A percentile compares a stretch with the other conserved stretches of the same genome.
Evolutionary conservation across 1,140 invertebrate species (phyloP).

Genomic region (Scaptomyza pallida): DNA sequence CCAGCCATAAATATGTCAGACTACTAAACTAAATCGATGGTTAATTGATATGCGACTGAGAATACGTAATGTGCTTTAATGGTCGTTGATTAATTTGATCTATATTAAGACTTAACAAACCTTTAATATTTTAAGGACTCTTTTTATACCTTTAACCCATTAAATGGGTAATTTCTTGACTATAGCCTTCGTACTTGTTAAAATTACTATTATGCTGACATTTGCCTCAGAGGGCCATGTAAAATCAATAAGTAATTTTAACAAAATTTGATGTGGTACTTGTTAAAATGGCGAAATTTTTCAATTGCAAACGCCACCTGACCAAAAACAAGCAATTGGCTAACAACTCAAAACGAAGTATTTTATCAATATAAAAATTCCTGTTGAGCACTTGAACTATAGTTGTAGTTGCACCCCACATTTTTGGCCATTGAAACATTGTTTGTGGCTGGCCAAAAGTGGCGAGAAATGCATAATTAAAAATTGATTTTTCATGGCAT

Average conservation of each 20-base stretch:
- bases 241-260: constrained; percentile 30
- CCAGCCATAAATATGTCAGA: constrained; percentile 27
- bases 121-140: too few species aligned
- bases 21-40: background rate
- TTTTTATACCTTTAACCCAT: too few species aligned
- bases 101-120: too few species aligned
- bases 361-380: constrained; percentile 35
- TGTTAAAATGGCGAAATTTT: constrained; percentile 22
- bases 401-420: constrained; percentile 28
- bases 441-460: constrained; percentile 25
- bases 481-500: constrained; percentile 50
- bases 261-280: constrained; percentile 10
- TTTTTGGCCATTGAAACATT: constrained; percentile 25
- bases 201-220: background rate
- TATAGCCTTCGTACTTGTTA: too few species aligned
- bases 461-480: constrained; percentile 49
- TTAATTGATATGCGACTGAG: background rate
- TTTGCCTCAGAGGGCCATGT: constrained; percentile 10
- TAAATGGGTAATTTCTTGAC: too few species aligned
- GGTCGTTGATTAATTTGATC: too few species aligned
- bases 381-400: constrained; percentile 20
- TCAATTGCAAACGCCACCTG: constrained; percentile 21
- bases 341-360: constrained; percentile 10
- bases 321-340: background rate
- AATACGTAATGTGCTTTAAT: too few species aligned